Evolutionary conservation across 2,888 invertebrate species (phyloP), one percentile per base, ranked within the genome.

Genomic region (Chrysolina americana): DNA sequence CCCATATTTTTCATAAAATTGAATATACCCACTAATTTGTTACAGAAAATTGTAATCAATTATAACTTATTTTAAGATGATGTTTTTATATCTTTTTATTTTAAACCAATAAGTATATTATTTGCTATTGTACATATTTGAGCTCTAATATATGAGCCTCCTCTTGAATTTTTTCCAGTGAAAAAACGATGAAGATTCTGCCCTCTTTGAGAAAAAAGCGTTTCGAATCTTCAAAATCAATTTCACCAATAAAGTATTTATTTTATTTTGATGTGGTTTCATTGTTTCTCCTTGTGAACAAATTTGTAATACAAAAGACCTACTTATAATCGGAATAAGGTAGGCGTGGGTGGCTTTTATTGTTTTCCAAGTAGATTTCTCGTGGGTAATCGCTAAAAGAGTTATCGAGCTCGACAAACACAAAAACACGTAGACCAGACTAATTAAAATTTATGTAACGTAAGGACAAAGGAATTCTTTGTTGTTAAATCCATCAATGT

Each of bases 381-480:
- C 69, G 56, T 59, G 2, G 28, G 36, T n/a, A 36, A 15, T 28
- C 28, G 59, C 59, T 59, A 36, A 59, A 59, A 59, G 28, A 53
- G 11, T 56, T 13, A 36, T 59, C 59, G n/a, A 59, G 59, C 36
- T 53, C 53, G 53, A 53, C 53, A 53, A 53, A 59, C 59, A 2
- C 59, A 6, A 36, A 59, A 59, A 59, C 56, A 59, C 59, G 59
- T 59, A 59, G 59, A 15, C 8, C 15, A 23, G 59, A 11, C 68
- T 41, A 21, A 73, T 73, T 73, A 65, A 68, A 68, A 73, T 73
- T 73, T 68, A 69, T 64, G 56, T 21, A 53, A 50, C 64, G 73
- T 68, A 53, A 50, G 64, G 53, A 73, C 73, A 65, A 73, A 73
- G 56, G 36, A 68, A 68, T 64, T 69, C 73, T 73, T 73, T 68